phyloP scores from a whole-genome alignment of 2,113 vertebrate species.

The Camelus dromedarius region DNA sequence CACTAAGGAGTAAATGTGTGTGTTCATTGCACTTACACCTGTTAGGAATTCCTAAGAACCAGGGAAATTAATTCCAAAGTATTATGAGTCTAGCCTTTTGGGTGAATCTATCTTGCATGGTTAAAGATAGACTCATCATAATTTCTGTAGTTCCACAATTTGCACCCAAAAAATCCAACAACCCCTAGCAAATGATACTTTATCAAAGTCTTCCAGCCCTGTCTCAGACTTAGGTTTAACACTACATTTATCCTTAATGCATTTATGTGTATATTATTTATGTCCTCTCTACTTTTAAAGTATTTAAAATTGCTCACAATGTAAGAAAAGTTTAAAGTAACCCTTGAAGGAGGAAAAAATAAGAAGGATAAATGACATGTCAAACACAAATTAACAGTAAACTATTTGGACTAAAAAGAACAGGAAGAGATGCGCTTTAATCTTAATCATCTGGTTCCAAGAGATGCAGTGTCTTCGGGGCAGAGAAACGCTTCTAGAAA shows the following conservation, averaged over 20 bases:
- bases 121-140: constrained; percentile 29
- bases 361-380: background rate
- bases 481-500: constrained; percentile 29
- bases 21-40: background rate
- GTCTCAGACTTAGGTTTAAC: constrained; percentile 28
- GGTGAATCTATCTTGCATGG: background rate
- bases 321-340: constrained; percentile 14
- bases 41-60: background rate
- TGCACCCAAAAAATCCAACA: background rate
- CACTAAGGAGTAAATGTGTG: background rate
- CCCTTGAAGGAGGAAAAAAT: background rate
- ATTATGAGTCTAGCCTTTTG: background rate
- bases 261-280: background rate
- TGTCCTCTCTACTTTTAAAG: background rate
- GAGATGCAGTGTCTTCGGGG: background rate
- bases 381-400: constrained; percentile 21
- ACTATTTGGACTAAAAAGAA: background rate
- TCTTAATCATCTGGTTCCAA: constrained; percentile 28
- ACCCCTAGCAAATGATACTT: background rate
- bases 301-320: constrained; percentile 30
- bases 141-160: constrained; percentile 33
- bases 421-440: background rate
- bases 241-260: background rate
- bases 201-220: constrained; percentile 13
- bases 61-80: constrained; percentile 1